These are phyloP conservation scores for Sebastes baramenuke DNA, from an alignment of 2,797 vertebrate genomes.

Conservation along the genomic window DNA sequence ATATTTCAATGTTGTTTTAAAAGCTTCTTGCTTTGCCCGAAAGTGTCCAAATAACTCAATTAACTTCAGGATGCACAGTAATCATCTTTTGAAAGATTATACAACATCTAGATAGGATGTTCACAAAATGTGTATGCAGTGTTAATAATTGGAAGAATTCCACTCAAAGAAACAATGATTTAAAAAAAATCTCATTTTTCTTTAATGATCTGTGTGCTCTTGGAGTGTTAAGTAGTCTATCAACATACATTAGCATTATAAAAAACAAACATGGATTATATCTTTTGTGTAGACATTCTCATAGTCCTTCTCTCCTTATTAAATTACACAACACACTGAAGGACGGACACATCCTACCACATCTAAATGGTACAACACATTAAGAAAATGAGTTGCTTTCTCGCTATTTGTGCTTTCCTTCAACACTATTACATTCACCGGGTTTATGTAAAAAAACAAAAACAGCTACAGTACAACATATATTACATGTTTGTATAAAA, in stretches of 20 bases:
- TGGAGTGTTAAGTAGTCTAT: conserved; percentile 16
- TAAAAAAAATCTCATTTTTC: conserved; percentile 9
- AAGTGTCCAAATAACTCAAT: background rate
- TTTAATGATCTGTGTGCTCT: conserved; percentile 43
- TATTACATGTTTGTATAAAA: conserved; percentile 41
- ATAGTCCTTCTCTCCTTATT: background rate
- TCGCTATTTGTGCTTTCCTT: conserved; percentile 49
- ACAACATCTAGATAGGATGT: background rate
- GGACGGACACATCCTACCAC: background rate
- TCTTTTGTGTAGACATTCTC: conserved; percentile 6
- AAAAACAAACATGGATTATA: conserved; percentile 5
- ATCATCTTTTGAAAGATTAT: background rate
- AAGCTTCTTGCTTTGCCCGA: background rate
- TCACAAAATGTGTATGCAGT: background rate
- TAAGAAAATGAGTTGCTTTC: conserved; percentile 1
- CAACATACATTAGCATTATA: conserved; percentile 3
- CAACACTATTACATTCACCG: conserved; percentile 51
- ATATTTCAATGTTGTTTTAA: background rate
- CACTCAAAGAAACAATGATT: background rate
- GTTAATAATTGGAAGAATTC: background rate
- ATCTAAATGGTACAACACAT: background rate
- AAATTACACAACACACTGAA: background rate
- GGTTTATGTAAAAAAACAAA: conserved; percentile 24
- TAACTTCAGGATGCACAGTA: background rate
- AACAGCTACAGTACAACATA: conserved; percentile 18